phyloP scores from a whole-genome alignment of 2,113 vertebrate genomes.

The Connochaetes taurinus region DNA sequence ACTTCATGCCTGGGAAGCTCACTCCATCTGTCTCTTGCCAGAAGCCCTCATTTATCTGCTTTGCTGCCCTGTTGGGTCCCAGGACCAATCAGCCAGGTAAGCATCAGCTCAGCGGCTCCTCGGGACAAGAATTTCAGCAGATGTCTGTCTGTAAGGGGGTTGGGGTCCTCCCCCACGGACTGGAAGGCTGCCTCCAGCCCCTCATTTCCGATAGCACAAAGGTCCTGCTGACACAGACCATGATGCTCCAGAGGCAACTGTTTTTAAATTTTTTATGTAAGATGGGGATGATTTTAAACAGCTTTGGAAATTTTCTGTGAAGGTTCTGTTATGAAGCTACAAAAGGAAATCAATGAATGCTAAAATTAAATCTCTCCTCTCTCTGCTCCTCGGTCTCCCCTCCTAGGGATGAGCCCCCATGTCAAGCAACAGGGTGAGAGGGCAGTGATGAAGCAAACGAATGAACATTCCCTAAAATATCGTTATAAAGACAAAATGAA shows the following conservation, averaged over 20 bases:
- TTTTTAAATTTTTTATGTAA: not conserved
- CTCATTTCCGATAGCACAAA: not conserved
- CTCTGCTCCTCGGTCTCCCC: not conserved
- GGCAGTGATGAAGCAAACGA: not conserved
- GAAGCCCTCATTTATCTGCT: not conserved
- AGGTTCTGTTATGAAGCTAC: not conserved
- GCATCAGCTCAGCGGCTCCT: not conserved
- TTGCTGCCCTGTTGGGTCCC: not conserved
- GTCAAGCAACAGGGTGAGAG: not conserved
- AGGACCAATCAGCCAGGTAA: not conserved
- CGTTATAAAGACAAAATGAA: not conserved
- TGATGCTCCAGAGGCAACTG: not conserved
- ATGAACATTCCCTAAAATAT: not conserved
- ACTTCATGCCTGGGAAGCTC: not conserved
- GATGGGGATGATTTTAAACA: constrained; percentile 8
- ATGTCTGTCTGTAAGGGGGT: not conserved
- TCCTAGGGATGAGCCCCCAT: not conserved
- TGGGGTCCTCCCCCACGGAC: not conserved
- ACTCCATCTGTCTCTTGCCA: not conserved
- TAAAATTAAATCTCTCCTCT: not conserved
- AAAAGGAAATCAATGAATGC: not conserved
- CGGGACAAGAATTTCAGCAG: not conserved
- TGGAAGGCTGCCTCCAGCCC: not conserved
- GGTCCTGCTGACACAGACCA: not conserved
- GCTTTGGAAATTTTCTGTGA: constrained; percentile 3